These are phyloP conservation scores for Empidonax traillii DNA, from an alignment of 2,113 vertebrate genomes.

Conservation along the genomic window DNA sequence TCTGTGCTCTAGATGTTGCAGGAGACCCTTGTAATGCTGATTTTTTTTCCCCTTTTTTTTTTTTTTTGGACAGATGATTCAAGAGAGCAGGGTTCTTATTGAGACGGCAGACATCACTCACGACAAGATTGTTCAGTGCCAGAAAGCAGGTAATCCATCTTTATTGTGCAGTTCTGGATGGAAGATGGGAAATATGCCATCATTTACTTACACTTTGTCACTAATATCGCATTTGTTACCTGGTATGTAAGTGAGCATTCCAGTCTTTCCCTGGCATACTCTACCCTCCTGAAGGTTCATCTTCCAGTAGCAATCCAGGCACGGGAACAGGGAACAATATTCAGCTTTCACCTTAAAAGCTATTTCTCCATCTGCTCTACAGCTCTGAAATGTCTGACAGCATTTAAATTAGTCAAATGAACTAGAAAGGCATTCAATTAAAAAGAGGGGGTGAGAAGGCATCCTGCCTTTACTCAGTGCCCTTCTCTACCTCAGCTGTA, in stretches of 20 bases:
- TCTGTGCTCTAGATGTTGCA: not conserved
- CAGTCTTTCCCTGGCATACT: not conserved
- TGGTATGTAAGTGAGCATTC: not conserved
- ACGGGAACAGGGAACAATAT: not conserved
- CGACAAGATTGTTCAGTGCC: constrained; percentile 90
- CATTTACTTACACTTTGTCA: not conserved
- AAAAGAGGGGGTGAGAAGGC: not conserved
- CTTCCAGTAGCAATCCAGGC: not conserved
- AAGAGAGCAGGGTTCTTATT: constrained; percentile 89
- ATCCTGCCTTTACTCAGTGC: not conserved
- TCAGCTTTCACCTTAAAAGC: not conserved
- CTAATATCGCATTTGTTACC: not conserved
- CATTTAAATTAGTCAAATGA: constrained; percentile 5
- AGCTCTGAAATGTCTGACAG: not conserved
- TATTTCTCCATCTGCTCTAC: not conserved
- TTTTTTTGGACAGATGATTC: constrained; percentile 86
- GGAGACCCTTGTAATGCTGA: not conserved
- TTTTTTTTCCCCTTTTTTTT: not conserved
- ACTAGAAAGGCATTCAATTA: not conserved
- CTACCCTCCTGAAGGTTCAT: not conserved
- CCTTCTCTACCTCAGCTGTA: not conserved
- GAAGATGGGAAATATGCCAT: not conserved
- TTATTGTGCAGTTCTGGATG: not conserved
- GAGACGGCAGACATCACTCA: constrained; percentile 88
- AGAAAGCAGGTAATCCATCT: constrained; percentile 82